These are phyloP conservation scores for Hyperoplus immaculatus DNA, from an alignment of 2,797 vertebrate species.

Conservation along the genomic window DNA sequence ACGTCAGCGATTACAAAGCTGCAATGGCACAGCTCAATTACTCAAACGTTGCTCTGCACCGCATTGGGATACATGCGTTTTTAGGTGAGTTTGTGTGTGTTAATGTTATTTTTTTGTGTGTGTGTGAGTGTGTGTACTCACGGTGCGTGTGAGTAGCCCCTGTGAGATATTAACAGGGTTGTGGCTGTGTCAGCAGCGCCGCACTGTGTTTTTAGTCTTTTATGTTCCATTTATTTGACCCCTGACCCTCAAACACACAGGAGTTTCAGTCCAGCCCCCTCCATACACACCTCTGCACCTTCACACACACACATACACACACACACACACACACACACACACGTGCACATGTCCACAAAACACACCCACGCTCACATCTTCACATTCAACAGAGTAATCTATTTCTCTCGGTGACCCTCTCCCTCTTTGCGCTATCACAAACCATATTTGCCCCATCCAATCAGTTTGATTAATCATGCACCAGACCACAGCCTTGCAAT, in stretches of 20 bases:
- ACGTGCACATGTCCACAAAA: background rate
- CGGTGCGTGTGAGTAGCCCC: conserved; percentile 43
- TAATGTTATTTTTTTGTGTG: background rate
- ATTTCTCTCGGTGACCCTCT: conserved; percentile 88
- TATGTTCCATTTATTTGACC: conserved; percentile 86
- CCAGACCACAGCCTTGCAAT: conserved; percentile 91
- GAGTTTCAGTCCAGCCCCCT: conserved; percentile 50
- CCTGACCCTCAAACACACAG: conserved; percentile 68
- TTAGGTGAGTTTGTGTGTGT: conserved; percentile 37
- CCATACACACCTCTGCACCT: background rate
- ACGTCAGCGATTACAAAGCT: conserved; percentile 82
- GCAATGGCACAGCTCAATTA: conserved; percentile 80
- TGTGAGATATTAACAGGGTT: conserved; percentile 81
- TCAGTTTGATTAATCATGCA: conserved; percentile 96
- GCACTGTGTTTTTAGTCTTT: conserved; percentile 76
- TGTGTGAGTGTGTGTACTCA: conserved; percentile 35
- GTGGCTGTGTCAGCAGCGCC: conserved; percentile 78
- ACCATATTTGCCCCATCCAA: conserved; percentile 92
- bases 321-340: conserved; percentile 4
- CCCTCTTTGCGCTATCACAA: conserved; percentile 88
- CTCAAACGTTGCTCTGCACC: conserved; percentile 70
- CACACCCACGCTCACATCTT: conserved; percentile 52
- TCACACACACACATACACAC: conserved; percentile 28
- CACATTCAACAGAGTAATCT: conserved; percentile 69
- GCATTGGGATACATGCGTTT: conserved; percentile 65